These are phyloP conservation scores for Taenaris catops DNA, from an alignment of 2,888 invertebrate genomes.

Conservation along the genomic window DNA sequence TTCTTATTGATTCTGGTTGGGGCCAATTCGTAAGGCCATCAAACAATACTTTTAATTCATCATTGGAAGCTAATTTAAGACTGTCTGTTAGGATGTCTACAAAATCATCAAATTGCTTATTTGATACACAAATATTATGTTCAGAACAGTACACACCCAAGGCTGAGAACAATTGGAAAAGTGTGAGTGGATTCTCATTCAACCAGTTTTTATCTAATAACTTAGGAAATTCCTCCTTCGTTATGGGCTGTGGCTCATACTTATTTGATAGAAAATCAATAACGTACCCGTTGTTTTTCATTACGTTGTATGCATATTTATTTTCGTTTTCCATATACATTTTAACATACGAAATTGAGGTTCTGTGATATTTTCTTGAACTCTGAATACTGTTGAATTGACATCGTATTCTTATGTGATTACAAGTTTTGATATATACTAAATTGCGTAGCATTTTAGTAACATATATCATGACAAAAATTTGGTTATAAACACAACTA, in stretches of 20 bases:
- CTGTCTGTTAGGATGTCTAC: slow-evolving; percentile 69
- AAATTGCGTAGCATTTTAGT: too few species aligned
- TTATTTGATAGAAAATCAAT: slow-evolving; percentile 30
- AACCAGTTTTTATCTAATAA: slow-evolving; percentile 43
- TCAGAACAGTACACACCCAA: slow-evolving; percentile 49
- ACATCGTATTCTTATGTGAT: too few species aligned
- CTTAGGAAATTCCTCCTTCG: slow-evolving; percentile 37
- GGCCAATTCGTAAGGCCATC: slow-evolving; percentile 74
- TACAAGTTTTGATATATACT: too few species aligned
- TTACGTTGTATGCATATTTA: slow-evolving; percentile 52
- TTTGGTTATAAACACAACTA: too few species aligned
- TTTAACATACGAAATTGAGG: slow-evolving; percentile 36
- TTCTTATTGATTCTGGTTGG: slow-evolving; percentile 61
- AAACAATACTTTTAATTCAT: slow-evolving; percentile 77
- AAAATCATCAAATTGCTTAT: slow-evolving; percentile 55
- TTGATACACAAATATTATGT: slow-evolving; percentile 49
- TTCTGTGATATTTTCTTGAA: slow-evolving; percentile 26
- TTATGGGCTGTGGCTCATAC: slow-evolving; percentile 18
- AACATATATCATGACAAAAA: too few species aligned
- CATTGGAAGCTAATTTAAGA: slow-evolving; percentile 74
- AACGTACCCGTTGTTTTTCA: slow-evolving; percentile 54
- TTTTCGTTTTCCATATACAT: slow-evolving; percentile 64
- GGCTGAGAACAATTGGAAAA: slow-evolving; percentile 46
- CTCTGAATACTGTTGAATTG: too few species aligned
- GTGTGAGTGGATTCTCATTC: slow-evolving; percentile 35